Conservation (phyloP, 2,797 vertebrate species). For the Gobionotothen gibberifrons region DNA sequence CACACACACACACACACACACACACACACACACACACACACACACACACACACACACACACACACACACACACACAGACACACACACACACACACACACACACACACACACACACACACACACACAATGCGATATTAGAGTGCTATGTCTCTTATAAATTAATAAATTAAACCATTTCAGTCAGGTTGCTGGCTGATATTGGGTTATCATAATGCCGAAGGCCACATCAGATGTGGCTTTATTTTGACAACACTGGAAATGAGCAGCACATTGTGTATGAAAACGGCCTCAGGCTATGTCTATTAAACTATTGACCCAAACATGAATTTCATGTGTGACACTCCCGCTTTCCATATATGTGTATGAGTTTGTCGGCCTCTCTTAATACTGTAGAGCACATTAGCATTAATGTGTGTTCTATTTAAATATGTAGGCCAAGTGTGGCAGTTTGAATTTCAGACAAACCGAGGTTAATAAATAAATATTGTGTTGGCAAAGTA, state of each 20-base stretch:
- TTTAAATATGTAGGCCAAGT: slow-evolving; percentile 59
- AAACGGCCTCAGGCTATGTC: slow-evolving; percentile 54
- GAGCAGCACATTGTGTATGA: slow-evolving; percentile 54
- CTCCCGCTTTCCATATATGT: slow-evolving; percentile 18
- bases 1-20: no score
- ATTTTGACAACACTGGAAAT: slow-evolving; percentile 55
- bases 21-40: no score
- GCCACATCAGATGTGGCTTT: slow-evolving; percentile 66
- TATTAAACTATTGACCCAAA: slow-evolving; percentile 66
- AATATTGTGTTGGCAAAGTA: slow-evolving; percentile 41
- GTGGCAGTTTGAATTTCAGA: slow-evolving; percentile 47
- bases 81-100: slow-evolving; percentile 34
- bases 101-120: slow-evolving; percentile 45
- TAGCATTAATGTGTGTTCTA: slow-evolving; percentile 24
- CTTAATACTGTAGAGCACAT: slow-evolving; percentile 25
- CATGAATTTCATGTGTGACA: slow-evolving; percentile 44
- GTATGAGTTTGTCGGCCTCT: not conserved
- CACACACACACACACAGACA: not conserved
- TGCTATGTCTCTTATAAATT: slow-evolving; percentile 67
- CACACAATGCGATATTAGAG: slow-evolving; percentile 62
- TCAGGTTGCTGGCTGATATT: slow-evolving; percentile 71
- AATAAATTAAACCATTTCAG: slow-evolving; percentile 73
- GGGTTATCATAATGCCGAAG: slow-evolving; percentile 70
- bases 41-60: slow-evolving; percentile 18
- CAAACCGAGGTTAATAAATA: slow-evolving; percentile 50